Conservation (phyloP, 2,797 vertebrate genomes). For the Lates japonicus region DNA sequence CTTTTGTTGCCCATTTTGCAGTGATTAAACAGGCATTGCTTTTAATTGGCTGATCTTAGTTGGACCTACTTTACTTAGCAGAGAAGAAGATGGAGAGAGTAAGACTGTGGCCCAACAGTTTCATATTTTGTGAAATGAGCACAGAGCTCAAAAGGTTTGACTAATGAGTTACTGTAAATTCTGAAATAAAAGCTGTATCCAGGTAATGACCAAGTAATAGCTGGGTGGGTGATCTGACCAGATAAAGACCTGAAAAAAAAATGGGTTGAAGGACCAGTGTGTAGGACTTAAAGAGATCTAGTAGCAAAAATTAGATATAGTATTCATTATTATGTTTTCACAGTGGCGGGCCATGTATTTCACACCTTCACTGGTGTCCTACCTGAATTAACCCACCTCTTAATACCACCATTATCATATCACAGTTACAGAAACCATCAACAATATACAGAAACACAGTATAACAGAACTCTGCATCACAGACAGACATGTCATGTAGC, state of each 20-base stretch:
- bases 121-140: background rate
- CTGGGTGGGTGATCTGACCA: background rate
- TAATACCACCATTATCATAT: too few relatives aligned
- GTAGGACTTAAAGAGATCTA: too few relatives aligned
- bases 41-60: slow-evolving; percentile 76
- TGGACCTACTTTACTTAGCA: slow-evolving; percentile 68
- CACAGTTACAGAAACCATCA: too few relatives aligned
- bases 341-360: too few relatives aligned
- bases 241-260: background rate
- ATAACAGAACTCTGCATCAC: too few relatives aligned
- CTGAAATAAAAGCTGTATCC: slow-evolving; percentile 6
- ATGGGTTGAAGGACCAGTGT: too few relatives aligned
- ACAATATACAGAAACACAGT: too few relatives aligned
- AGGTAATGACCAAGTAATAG: background rate
- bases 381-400: too few relatives aligned
- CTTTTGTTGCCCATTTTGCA: slow-evolving; percentile 77
- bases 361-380: too few relatives aligned
- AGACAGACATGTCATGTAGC: too few relatives aligned
- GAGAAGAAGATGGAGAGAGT: slow-evolving; percentile 25
- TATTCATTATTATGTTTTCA: too few relatives aligned
- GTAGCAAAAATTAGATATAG: too few relatives aligned
- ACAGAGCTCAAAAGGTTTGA: slow-evolving; percentile 3
- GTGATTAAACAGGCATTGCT: slow-evolving; percentile 77
- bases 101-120: background rate
- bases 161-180: slow-evolving; percentile 6